Evolutionary conservation across 2,113 vertebrate genomes (phyloP), one percentile per base, ranked within the genome.

Genomic region (Corydoras sp.): DNA sequence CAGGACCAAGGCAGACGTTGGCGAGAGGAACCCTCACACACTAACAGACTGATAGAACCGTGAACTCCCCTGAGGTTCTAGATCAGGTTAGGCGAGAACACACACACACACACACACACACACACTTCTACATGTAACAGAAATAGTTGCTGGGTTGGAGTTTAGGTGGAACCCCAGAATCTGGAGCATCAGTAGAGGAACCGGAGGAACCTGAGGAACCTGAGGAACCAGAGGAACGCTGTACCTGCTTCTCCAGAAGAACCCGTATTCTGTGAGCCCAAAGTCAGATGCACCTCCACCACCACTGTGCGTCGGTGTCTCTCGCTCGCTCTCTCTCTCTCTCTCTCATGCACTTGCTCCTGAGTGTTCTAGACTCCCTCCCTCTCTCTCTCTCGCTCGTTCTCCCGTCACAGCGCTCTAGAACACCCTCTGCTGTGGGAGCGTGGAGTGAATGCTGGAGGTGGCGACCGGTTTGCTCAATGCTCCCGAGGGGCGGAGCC

Each of bases 391-490:
- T 73, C 43, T 65, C 61, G 49, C 43, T 73, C 18, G 3, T 65
- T 50, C 50, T 15, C 1, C 24, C 58, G 18, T 24, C 18, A 24
- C 18, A 24, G 18, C 18, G 58, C 61, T 24, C 65, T 65, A 51
- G 56, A 66, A 48, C 35, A 53, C 55, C 64, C 71, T 60, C 63
- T 66, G 56, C 43, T 66, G 67, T 51, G 49, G 58, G 53, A 11
- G 64, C 51, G 55, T 35, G 14, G 62, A 68, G 48, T 68, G 69
- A 68, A 69, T 79, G 75, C 69, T 58, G 72, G 66, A 74, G 69
- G 65, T 66, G 35, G 56, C 61, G 59, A n/a, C 75, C 65, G 75
- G 78, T 80, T 80, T 80, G 73, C 75, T 77, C 69, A 74, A 50
- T 74, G 69, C 73, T 71, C 53, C 61, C 49, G 75, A 24, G 78